These are phyloP conservation scores for Achlya flavicornis DNA, from an alignment of 2,888 invertebrate species.

Conservation along the genomic window DNA sequence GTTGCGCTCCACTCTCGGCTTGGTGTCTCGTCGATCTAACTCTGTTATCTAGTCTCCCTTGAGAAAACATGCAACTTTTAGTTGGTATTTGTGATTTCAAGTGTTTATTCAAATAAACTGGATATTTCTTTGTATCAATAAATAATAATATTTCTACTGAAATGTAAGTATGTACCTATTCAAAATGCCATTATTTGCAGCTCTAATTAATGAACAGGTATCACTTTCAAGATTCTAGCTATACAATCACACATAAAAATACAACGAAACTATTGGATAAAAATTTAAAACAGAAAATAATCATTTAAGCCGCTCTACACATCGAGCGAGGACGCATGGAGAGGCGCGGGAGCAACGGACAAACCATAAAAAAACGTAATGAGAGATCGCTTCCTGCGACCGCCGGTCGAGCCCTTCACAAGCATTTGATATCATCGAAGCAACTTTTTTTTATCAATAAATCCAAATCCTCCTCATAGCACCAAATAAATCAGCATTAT, in stretches of 20 bases:
- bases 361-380: slow-evolving; percentile 79
- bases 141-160: too few relatives aligned
- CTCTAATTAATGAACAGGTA: background rate
- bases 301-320: slow-evolving; percentile 38
- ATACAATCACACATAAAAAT: slow-evolving; percentile 21
- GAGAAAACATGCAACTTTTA: background rate
- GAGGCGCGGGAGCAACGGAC: slow-evolving; percentile 70
- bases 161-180: too few relatives aligned
- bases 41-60: slow-evolving; percentile 9
- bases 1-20: slow-evolving; percentile 25
- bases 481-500: background rate
- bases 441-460: slow-evolving; percentile 18
- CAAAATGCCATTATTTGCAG: too few relatives aligned
- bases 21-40: background rate
- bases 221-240: background rate
- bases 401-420: slow-evolving; percentile 52
- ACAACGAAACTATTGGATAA: slow-evolving; percentile 33
- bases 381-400: slow-evolving; percentile 81
- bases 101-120: background rate
- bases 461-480: background rate
- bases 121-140: too few relatives aligned
- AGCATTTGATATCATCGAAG: slow-evolving; percentile 29
- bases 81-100: background rate
- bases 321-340: slow-evolving; percentile 46
- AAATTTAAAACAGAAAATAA: slow-evolving; percentile 40